Conservation (phyloP, 1,140 invertebrate genomes). For the Diorhabda carinulata region DNA sequence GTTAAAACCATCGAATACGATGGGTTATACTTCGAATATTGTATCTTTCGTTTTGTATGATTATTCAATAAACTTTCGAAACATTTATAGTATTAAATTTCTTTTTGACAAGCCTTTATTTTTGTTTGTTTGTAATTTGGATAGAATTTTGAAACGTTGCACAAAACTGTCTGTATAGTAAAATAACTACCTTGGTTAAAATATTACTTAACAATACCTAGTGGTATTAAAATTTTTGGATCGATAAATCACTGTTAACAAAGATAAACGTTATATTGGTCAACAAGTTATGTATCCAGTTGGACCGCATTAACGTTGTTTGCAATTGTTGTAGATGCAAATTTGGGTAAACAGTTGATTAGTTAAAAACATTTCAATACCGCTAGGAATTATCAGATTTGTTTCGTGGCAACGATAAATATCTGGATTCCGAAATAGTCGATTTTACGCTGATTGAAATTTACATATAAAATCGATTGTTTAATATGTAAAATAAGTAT, state of each 20-base stretch:
- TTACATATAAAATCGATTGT: neutral
- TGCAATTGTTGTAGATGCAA: neutral
- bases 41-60: too few species aligned
- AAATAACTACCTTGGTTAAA: too few species aligned
- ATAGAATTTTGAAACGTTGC: too few species aligned
- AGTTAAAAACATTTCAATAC: neutral
- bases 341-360: conserved; percentile 2
- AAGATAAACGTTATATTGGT: neutral
- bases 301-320: neutral
- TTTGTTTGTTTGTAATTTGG: too few species aligned
- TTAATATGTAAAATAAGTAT: neutral
- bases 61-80: too few species aligned
- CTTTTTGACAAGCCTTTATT: too few species aligned
- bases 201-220: too few species aligned
- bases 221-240: too few species aligned
- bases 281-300: conserved; percentile 2
- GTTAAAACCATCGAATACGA: too few species aligned
- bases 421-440: neutral
- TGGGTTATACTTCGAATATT: too few species aligned
- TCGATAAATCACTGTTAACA: neutral
- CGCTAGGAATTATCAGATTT: neutral
- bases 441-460: neutral
- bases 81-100: too few species aligned
- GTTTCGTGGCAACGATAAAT: neutral
- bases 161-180: too few species aligned